Evolutionary conservation across 2,888 invertebrate species (phyloP), one percentile per base, ranked within the genome.

Genomic region (Xanthia icteritia): DNA sequence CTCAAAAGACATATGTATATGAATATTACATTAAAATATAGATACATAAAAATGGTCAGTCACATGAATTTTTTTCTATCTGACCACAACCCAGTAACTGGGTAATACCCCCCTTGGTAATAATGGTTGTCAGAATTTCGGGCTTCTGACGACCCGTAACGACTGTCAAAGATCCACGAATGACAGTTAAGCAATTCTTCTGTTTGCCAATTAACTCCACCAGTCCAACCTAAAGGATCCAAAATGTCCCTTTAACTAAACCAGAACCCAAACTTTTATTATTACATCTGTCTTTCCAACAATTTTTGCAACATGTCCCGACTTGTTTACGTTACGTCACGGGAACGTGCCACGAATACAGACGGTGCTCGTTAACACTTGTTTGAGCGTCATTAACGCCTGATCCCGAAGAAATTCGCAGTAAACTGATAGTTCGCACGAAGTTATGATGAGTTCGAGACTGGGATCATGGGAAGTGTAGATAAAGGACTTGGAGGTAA

Each of bases 321-420:
- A 73, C 72, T 63, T 82, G 82, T 58, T 84, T 68, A 67, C 76
- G 75, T 75, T 66, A 31, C 82, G 85, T 79, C 85, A 78, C 81
- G 48, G 31, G 71, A 3, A 82, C 90, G 90, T 90, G 90, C 89
- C 90, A 76, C 36, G 91, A 89, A 86, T 86, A 68, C 60, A 71
- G 61, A 86, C 74, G 77, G 68, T 54, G 77, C 88, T 86, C 79
- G 89, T 90, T 89, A 90, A 84, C 82, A 81, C 86, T 88, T 85
- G 88, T 89, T 90, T 81, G 81, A 80, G 74, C 86, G 77, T 88
- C 89, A 89, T 91, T 89, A 90, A 86, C 85, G 81, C 73, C 64
- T 83, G 81, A 87, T 81, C 81, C 78, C 65, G 54, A 42, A 73
- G 73, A 81, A 86, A 86, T 77, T 77, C 65, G 77, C 69, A 71